phyloP scores from a whole-genome alignment of 2,797 vertebrate species.

The Psittacula echo region DNA sequence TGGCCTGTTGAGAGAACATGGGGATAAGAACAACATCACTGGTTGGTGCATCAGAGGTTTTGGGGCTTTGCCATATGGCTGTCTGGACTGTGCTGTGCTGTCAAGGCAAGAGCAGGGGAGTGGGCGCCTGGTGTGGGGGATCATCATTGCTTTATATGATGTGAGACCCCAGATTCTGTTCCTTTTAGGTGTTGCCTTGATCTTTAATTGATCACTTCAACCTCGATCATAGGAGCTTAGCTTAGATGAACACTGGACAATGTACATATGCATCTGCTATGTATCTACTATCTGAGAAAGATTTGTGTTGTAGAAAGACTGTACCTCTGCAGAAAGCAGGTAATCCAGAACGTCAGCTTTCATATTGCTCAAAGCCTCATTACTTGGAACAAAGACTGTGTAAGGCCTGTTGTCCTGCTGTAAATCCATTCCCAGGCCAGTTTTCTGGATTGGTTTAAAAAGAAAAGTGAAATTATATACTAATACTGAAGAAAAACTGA shows the following conservation, averaged over 20 bases:
- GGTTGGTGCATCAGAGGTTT: neutral
- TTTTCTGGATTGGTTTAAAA: constrained; percentile 78
- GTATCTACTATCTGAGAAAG: neutral
- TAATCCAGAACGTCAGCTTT: constrained; percentile 78
- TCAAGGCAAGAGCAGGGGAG: neutral
- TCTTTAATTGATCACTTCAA: neutral
- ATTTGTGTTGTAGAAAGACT: neutral
- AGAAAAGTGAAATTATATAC: neutral
- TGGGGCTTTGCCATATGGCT: neutral
- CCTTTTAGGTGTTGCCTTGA: neutral
- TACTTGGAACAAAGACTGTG: constrained; percentile 89
- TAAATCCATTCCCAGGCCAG: constrained; percentile 76
- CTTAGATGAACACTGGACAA: neutral
- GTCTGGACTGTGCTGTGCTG: neutral
- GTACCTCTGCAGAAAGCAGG: constrained; percentile 86
- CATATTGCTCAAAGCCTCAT: constrained; percentile 80
- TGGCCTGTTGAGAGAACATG: neutral
- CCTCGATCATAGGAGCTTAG: neutral
- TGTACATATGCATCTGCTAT: neutral
- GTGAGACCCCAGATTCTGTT: neutral
- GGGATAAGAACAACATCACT: neutral
- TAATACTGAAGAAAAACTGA: neutral
- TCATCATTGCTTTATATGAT: accelerated
- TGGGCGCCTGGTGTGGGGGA: neutral
- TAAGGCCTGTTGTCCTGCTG: constrained; percentile 77